phyloP scores from a whole-genome alignment of 1,140 invertebrate genomes.

The Drosophila busckii region DNA sequence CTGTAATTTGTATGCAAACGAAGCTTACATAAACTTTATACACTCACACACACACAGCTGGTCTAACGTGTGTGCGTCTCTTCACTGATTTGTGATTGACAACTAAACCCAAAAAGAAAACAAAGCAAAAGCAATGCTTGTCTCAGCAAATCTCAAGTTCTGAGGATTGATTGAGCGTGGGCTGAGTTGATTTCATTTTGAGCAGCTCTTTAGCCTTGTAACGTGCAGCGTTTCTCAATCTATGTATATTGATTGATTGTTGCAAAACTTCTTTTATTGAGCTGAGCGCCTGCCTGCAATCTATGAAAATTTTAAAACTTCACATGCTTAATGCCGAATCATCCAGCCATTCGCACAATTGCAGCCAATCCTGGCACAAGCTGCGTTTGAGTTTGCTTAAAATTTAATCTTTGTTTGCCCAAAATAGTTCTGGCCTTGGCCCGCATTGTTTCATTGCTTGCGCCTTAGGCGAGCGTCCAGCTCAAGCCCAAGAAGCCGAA shows the following conservation, averaged over 20 bases:
- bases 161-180: background rate
- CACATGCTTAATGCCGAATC: no score
- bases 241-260: constrained; percentile 8
- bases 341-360: no score
- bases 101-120: constrained; percentile 12
- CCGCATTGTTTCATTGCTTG: no score
- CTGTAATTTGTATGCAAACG: constrained; percentile 72
- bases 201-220: constrained; percentile 14
- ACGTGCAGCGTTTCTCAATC: constrained; percentile 10
- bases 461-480: no score
- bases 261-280: no score
- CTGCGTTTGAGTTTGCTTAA: no score
- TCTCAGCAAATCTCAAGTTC: constrained; percentile 12
- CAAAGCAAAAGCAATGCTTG: constrained; percentile 15
- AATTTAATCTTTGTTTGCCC: no score
- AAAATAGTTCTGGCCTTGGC: no score
- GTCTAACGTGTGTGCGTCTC: background rate
- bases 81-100: constrained; percentile 65
- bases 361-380: no score
- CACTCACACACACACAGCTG: background rate
- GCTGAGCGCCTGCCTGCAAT: no score
- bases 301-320: no score
- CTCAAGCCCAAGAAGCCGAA: no score
- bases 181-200: constrained; percentile 42
- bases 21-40: constrained; percentile 38